These are phyloP conservation scores for Peromyscus californicus DNA, from an alignment of 2,113 vertebrate species.

Conservation along the genomic window DNA sequence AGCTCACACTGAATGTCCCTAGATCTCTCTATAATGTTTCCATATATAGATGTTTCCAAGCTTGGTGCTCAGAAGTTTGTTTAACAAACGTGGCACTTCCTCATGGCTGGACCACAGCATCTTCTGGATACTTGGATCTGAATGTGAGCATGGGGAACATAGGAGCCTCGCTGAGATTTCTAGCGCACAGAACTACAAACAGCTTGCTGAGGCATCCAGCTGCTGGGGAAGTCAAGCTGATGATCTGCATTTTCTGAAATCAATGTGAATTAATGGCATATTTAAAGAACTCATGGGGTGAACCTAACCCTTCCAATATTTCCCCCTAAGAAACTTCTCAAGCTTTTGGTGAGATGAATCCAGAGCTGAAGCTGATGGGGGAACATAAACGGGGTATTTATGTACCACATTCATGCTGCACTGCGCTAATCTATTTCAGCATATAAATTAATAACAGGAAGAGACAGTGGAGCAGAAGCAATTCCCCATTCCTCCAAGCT, in stretches of 20 bases:
- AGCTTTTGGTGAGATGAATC: constrained; percentile 44
- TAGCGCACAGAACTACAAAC: neutral
- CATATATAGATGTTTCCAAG: too few species aligned
- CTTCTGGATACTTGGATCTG: neutral
- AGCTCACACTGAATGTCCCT: fast-evolving
- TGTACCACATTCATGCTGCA: constrained; percentile 61
- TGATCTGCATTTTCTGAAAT: constrained; percentile 54
- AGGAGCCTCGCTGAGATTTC: neutral
- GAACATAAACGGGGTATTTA: constrained; percentile 44
- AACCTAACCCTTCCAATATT: constrained; percentile 24
- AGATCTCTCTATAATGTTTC: neutral
- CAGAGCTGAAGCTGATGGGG: neutral
- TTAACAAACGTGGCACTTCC: neutral
- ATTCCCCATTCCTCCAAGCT: constrained; percentile 70
- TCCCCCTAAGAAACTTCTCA: constrained; percentile 53
- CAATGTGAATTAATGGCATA: constrained; percentile 46
- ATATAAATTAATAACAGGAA: constrained; percentile 67
- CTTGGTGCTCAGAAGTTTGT: neutral
- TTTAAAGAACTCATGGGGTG: constrained; percentile 21
- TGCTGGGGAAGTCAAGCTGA: neutral
- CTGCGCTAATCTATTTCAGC: constrained; percentile 75
- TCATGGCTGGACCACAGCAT: neutral
- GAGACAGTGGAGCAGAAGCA: constrained; percentile 62
- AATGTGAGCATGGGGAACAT: neutral
- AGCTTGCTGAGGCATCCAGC: neutral